Evolutionary conservation across 2,888 invertebrate genomes (phyloP).

Genomic region (Nasonovia ribisnigri): DNA sequence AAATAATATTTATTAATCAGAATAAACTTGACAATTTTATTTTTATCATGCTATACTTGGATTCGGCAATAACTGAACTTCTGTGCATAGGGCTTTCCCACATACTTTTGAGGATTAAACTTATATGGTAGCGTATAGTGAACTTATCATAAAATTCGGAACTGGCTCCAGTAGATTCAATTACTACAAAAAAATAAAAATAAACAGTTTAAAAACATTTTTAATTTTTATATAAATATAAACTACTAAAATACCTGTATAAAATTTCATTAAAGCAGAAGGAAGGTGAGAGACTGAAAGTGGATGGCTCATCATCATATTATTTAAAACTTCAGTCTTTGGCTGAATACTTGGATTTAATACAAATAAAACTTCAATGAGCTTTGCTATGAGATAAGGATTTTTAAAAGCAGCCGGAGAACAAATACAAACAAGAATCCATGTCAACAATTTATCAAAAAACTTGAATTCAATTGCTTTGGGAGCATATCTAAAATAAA

Average conservation of each 20-base stretch:
- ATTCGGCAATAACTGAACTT: constrained; percentile 89
- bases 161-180: constrained; percentile 96
- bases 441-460: constrained; percentile 82
- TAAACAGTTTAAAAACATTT: neutral
- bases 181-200: constrained; percentile 74
- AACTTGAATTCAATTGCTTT: constrained; percentile 54
- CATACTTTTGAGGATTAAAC: constrained; percentile 95
- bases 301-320: constrained; percentile 88
- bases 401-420: constrained; percentile 92
- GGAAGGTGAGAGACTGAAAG: constrained; percentile 86
- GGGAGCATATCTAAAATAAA: constrained; percentile 56
- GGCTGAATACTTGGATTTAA: constrained; percentile 73
- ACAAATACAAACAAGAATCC: constrained; percentile 91
- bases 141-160: constrained; percentile 99
- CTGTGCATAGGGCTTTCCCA: constrained; percentile 93
- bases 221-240: constrained; percentile 50
- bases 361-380: constrained; percentile 80
- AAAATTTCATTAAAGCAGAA: constrained; percentile 96
- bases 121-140: constrained; percentile 97
- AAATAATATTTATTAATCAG: neutral
- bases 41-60: constrained; percentile 72
- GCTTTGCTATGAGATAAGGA: constrained; percentile 96
- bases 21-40: neutral
- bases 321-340: constrained; percentile 74
- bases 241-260: constrained; percentile 76